Base-by-base conservation (phyloP, 2,113 vertebrate species). In the Perca schrenkii region DNA sequence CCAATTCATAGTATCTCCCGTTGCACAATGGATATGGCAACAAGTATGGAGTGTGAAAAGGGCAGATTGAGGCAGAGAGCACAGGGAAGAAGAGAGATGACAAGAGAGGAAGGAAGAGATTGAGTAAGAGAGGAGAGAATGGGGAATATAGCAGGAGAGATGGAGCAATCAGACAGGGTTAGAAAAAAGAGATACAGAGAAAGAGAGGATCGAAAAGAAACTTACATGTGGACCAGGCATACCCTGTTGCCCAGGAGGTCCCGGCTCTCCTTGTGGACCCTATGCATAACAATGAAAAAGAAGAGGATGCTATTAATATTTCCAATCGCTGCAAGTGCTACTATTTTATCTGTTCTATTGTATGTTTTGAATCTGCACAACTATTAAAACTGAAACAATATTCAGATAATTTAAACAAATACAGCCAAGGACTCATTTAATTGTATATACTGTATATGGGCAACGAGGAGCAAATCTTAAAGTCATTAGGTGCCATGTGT, bases 241-340 rank as follows among this genome's bases (percentile, higher is more conserved):
- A 82, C 98, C 98, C 94, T 99, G 98, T 68, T 99, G 98, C 49
- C 98, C 98, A 84, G 94, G 95, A 82, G 98, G 97, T 60, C 98
- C 98, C 64, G 96, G 92, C 84, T 99, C 98, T 89, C 98, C 98
- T 96, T 98, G 96, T 82, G 97, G 96, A 90, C 98, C 98, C 98
- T 99, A 86, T 49, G 49, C 21, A 15, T 11, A 47, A 86, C 72
- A 79, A 87, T 71, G 6, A 68, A 58, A 56, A 75, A 88, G 16
- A 21, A 50, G 19, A 58, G 15, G 36, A 40, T 6, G 28, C 3
- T 36, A 46, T 79, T 62, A n/a, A 74, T 62, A 65, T 72, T 61
- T 68, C 47, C 19, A 58, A 22, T 31, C 4, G 10, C 13, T 6
- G 3, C 4, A 65, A 22, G 28, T 43, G 17, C 62, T 22, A 62